Percentiles rank a stretch among this genome's conserved stretches.
These are phyloP conservation scores for Smutsia temminckii DNA, from an alignment of 2,797 vertebrate species.

Conservation along the genomic window DNA sequence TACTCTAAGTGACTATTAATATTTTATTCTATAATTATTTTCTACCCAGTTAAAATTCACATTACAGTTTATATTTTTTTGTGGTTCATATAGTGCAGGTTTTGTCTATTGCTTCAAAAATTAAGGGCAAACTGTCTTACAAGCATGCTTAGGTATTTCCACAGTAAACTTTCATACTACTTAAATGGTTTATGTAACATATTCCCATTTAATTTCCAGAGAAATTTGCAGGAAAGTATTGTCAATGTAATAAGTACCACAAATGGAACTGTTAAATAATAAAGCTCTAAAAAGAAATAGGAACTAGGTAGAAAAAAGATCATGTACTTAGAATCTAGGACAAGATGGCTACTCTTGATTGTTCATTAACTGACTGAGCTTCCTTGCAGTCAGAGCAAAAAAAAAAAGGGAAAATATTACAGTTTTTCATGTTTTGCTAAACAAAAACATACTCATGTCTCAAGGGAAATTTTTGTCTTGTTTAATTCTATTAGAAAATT, in stretches of 20 bases:
- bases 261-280: background rate
- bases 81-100: background rate
- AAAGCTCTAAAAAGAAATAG: background rate
- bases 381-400: background rate
- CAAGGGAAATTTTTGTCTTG: background rate
- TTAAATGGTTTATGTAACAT: background rate
- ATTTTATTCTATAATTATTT: background rate
- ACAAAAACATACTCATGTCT: conserved; percentile 3
- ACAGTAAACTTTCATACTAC: background rate
- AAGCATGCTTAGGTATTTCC: background rate
- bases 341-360: background rate
- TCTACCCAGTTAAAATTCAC: background rate
- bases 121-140: background rate
- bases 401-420: background rate
- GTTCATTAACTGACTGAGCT: background rate
- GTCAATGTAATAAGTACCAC: background rate
- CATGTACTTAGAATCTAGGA: background rate
- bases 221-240: background rate
- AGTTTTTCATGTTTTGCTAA: background rate
- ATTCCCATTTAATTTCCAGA: background rate
- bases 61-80: background rate
- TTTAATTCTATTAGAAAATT: background rate
- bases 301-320: background rate
- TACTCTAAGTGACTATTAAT: background rate
- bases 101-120: background rate